Base-by-base conservation (phyloP, 1,140 invertebrate genomes). In the Eriosoma lanigerum region DNA sequence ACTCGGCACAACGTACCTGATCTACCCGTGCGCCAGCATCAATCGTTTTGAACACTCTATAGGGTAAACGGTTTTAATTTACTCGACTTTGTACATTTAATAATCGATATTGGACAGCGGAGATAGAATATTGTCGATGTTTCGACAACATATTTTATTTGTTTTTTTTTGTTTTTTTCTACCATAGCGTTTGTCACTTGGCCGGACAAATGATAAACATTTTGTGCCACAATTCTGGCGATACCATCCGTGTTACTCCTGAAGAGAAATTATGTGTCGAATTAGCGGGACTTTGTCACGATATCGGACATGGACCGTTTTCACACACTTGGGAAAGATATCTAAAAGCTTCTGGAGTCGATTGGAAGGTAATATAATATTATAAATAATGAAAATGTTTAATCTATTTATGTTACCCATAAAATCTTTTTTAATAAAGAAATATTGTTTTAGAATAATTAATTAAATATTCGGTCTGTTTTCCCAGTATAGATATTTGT, bases 221-320 rank as follows among this genome's bases (percentile, higher is more conserved):
- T 15, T 73, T 84, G 19, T 81, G 68, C 13, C 46, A n/a, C 44
- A 83, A 83, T 62, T 82, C 44, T 4, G 72, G 60, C 15, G 12
- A 73, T 46, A 56, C 48, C 9, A 72, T 82, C 21, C 29, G 17
- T 26, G 72, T 82, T 26, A 52, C 78, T 15, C n/a, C 66, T 5
- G 82, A 81, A 62, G 82, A 83, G 52, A 83, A 82, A 54, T 48
- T 84, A 19, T 83, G 83, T 80, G 81, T 92, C 9, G 82, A 88
- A 83, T 86, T 93, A 52, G 91, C 91, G 62, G 91, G 89, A 0
- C 86, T 93, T 0, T 89, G 90, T 81, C 92, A 92, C 86, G 91
- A 93, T 83, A 82, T 92, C 3, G 91, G 90, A 44, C 91, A 92
- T 84, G 91, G 91, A 3, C 90, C 91, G 5, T 90, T 90, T 84